Conservation (phyloP, 2,113 vertebrate genomes). For the Geococcyx californianus region DNA sequence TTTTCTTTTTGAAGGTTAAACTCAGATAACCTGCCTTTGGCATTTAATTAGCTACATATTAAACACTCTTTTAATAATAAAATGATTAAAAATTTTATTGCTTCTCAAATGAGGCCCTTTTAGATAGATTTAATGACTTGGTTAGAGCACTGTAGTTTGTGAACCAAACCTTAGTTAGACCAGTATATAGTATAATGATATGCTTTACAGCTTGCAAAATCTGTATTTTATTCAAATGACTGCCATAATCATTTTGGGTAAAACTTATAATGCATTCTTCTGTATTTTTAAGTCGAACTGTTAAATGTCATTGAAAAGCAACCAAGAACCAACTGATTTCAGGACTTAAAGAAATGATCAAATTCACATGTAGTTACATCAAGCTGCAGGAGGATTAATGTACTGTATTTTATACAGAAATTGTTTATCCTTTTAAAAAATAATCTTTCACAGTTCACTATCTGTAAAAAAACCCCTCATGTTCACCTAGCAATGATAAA, state of each 20-base stretch:
- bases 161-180: constrained; percentile 87
- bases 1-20: constrained; percentile 99
- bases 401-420: constrained; percentile 52
- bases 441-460: constrained; percentile 38
- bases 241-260: constrained; percentile 90
- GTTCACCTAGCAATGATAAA: not conserved
- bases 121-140: constrained; percentile 97
- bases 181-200: constrained; percentile 90
- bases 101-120: constrained; percentile 99
- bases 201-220: constrained; percentile 92
- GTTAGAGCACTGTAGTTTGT: constrained; percentile 86
- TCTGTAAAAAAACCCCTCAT: not conserved
- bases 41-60: constrained; percentile 99
- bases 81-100: constrained; percentile 99
- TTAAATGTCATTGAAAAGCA: constrained; percentile 82
- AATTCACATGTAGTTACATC: constrained; percentile 39
- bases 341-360: constrained; percentile 62
- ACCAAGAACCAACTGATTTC: constrained; percentile 55
- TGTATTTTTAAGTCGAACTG: constrained; percentile 84
- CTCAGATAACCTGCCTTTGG: constrained; percentile 99
- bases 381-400: constrained; percentile 40
- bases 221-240: constrained; percentile 95
- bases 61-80: constrained; percentile 99
- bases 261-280: constrained; percentile 82
- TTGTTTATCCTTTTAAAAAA: constrained; percentile 73